phyloP scores from a whole-genome alignment of 2,113 vertebrate species.

The Larimichthys crocea region DNA sequence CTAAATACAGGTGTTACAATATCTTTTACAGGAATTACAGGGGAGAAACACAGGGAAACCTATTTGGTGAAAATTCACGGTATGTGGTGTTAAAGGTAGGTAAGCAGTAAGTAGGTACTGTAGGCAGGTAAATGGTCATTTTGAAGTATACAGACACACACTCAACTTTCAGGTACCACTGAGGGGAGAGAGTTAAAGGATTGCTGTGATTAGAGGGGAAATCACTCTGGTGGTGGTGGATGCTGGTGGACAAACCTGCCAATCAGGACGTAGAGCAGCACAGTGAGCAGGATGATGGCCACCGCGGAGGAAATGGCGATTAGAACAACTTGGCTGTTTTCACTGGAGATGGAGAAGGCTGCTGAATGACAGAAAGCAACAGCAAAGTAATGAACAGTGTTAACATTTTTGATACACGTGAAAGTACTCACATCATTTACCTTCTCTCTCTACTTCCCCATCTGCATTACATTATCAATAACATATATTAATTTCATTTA shows the following conservation, averaged over 20 bases:
- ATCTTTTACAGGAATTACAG: slow-evolving; percentile 46
- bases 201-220: background rate
- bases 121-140: background rate
- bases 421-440: background rate
- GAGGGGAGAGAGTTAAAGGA: background rate
- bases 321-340: slow-evolving; percentile 96
- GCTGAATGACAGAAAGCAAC: slow-evolving; percentile 69
- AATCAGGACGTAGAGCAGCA: slow-evolving; percentile 93
- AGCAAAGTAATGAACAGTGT: background rate
- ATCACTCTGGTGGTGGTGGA: too few species aligned
- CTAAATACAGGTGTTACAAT: slow-evolving; percentile 25
- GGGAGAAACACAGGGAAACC: slow-evolving; percentile 24
- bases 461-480: background rate
- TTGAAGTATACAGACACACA: background rate
- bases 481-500: background rate
- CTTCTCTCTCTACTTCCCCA: background rate
- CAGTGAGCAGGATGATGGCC: slow-evolving; percentile 94
- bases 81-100: background rate
- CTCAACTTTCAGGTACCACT: background rate
- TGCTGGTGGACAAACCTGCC: slow-evolving; percentile 92
- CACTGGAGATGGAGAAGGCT: slow-evolving; percentile 98
- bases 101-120: too few species aligned
- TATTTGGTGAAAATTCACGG: slow-evolving; percentile 13
- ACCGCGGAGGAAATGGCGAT: slow-evolving; percentile 95
- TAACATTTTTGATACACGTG: background rate